Base-by-base conservation (phyloP, 2,113 vertebrate species). In the Passer montanus region DNA sequence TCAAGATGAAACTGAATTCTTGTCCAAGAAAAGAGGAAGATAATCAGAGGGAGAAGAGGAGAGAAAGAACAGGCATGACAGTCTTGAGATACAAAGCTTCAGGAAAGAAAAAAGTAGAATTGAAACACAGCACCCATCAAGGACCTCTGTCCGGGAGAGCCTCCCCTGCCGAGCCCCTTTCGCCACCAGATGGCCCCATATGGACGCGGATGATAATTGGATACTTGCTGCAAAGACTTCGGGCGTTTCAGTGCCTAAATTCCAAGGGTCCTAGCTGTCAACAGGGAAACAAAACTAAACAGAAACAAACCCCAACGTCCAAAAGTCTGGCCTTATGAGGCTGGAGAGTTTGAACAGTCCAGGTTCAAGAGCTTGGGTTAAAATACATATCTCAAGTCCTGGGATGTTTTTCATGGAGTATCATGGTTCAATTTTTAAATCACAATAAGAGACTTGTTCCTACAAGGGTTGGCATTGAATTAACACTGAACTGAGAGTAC, bases 121-220 rank as follows among this genome's bases (percentile, higher is more conserved):
- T 33, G 39, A 50, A 78, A 47, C 18, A 5, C 3, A 11, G 2
- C 7, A 11, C 15, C 33, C 39, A 2, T 3, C 8, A 3, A 18
- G 7, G 4, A 15, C 3, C 22, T 28, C 22, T 22, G 31, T 27
- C 1, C 2, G 7, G 7, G 6, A 9, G 7, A 26, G 11, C 55
- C 14, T 58, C 70, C 26, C 66, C 24, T 24, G 59, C 70, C 18
- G 9, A 27, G 49, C 31, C 31, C 31, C 9, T 8, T 22, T 19
- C 4, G 35, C 94, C 96, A 70, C 70, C 87, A 97, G 96, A 68
- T 95, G 96, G 91, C 93, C 59, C 47, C 72, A 3, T 14, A 8
- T 5, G 84, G 89, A 67, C 62, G 12, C 7, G 19, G 33, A 73
- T 62, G 33, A 44, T 0, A 35, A 23, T 4, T 13, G 41, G 2